Base-by-base conservation (phyloP, 2,797 vertebrate genomes). In the Falco peregrinus region DNA sequence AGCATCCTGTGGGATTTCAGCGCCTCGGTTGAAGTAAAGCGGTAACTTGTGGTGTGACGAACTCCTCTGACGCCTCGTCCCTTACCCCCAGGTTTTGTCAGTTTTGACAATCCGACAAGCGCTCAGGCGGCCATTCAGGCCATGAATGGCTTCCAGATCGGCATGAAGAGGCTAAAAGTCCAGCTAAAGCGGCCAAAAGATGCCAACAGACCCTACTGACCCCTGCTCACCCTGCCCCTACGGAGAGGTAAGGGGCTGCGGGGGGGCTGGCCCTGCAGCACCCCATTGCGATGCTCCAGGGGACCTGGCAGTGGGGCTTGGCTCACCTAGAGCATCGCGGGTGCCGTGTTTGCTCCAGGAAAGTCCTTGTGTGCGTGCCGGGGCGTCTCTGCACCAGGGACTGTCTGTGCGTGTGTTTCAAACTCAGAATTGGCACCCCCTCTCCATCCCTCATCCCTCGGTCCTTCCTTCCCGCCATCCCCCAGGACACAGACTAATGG, bases 91-190 rank as follows among this genome's bases (percentile, higher is more conserved):
- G 99, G 99, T 97, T 99, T 99, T 91, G 99, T 99, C 98, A 99
- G 99, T 98, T 99, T 99, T 97, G 99, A 99, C 98, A 99, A 99
- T 98, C 99, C 99, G 28, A 98, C 99, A 97, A 99, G 99, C 67
- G 99, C 99, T 98, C 99, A 99, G 98, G 99, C 99, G 39, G 99
- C 99, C 96, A 99, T 99, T 98, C 99, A 99, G 98, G 99, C 99
- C 95, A 99, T 99, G 99, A 99, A 99, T 84, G 99, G 99, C 98
- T 99, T 99, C 98, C 99, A 99, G 97, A 99, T 99, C 93, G 99
- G 99, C 98, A 99, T 99, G 99, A 99, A 99, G 98, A 98, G 99
- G 98, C 99, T 99, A 98, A 99, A 99, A 98, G 99, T 99, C 96
- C 99, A 99, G 98, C 98, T 99, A 97, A 99, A 99, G 98, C 98